These are phyloP conservation scores for Buceros bicornis DNA, from an alignment of 2,797 vertebrate species.

Conservation along the genomic window DNA sequence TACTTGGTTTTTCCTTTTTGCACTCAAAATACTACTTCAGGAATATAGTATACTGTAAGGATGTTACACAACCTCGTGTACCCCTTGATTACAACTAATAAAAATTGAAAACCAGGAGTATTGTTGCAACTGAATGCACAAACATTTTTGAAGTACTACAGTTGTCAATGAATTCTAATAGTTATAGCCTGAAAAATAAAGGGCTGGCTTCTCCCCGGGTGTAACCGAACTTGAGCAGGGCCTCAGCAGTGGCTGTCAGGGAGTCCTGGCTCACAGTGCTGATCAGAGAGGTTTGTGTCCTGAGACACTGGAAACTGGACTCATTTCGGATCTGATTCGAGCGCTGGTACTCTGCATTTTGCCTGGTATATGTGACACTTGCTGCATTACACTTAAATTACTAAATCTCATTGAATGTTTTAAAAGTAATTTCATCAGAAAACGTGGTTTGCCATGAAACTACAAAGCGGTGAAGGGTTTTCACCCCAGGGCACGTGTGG, in stretches of 20 bases:
- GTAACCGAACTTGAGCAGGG: not conserved
- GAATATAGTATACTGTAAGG: not conserved
- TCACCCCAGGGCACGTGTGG: not conserved
- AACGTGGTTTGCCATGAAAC: not conserved
- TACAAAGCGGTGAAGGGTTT: not conserved
- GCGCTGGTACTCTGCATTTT: not conserved
- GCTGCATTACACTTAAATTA: not conserved
- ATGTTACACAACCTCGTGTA: not conserved
- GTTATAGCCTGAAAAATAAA: not conserved
- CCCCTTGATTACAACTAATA: not conserved
- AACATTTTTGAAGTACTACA: not conserved
- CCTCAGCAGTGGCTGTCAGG: not conserved
- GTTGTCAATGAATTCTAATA: not conserved
- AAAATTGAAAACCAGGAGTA: not conserved
- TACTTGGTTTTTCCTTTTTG: not conserved
- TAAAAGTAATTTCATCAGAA: constrained; percentile 13
- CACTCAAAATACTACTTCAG: not conserved
- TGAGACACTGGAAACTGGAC: not conserved
- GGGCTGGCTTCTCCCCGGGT: not conserved
- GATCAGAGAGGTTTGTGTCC: not conserved
- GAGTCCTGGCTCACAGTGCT: not conserved
- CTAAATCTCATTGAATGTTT: not conserved
- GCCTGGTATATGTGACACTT: not conserved
- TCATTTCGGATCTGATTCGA: not conserved
- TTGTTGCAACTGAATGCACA: not conserved